Percentiles rank a stretch among this genome's conserved stretches.
Evolutionary conservation across 2,888 invertebrate genomes (phyloP).

Genomic region (Hyles lineata): DNA sequence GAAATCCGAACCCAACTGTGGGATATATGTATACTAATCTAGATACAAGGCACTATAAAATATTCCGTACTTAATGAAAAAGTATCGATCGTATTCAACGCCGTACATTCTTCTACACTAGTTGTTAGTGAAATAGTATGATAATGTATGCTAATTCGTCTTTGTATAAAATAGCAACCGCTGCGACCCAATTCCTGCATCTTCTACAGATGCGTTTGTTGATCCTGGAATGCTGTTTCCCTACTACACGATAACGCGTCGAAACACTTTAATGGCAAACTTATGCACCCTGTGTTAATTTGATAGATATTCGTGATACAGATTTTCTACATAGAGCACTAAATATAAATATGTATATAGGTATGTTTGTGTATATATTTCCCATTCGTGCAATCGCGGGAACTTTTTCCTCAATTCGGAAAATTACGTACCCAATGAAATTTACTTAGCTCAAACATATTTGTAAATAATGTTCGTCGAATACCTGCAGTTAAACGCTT

Average conservation of each 20-base stretch:
- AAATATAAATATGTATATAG: background rate
- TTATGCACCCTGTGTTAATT: background rate
- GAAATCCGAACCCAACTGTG: too few species aligned
- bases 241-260: background rate
- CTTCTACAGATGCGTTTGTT: background rate
- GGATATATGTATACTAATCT: too few species aligned
- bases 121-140: background rate
- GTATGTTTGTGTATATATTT: background rate
- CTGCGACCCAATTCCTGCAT: conserved; percentile 7
- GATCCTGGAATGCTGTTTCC: background rate
- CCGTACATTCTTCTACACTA: background rate
- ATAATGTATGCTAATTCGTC: background rate
- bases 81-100: background rate
- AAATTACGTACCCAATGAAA: background rate
- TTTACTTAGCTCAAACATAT: background rate
- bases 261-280: background rate
- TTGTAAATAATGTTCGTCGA: background rate
- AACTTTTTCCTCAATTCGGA: background rate
- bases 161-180: background rate
- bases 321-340: background rate
- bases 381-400: background rate
- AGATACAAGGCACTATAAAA: background rate
- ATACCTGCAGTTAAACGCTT: background rate
- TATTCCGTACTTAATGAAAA: background rate
- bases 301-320: background rate